Conservation (phyloP, 1,140 invertebrate species). For the Atopsyche davidsoni region DNA sequence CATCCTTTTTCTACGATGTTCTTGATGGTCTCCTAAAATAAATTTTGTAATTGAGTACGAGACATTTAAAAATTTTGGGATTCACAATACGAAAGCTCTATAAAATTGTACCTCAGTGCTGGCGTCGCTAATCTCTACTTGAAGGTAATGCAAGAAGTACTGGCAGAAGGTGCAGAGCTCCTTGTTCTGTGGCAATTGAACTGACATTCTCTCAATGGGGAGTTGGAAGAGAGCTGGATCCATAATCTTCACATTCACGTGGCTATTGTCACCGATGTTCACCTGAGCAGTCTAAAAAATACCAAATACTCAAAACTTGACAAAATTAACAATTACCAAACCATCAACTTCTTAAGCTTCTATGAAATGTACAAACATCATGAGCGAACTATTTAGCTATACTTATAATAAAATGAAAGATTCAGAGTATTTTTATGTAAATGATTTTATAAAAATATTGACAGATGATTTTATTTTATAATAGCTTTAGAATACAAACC, state of each 20-base stretch:
- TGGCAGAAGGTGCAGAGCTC: constrained; percentile 71
- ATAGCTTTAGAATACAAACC: constrained; percentile 16
- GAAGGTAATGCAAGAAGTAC: constrained; percentile 74
- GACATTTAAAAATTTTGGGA: constrained; percentile 10
- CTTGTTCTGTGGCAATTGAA: constrained; percentile 44
- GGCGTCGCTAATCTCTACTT: constrained; percentile 63
- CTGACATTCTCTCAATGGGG: constrained; percentile 60
- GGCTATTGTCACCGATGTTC: constrained; percentile 24
- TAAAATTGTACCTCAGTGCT: constrained; percentile 61
- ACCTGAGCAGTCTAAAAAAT: constrained; percentile 18
- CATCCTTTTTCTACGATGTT: constrained; percentile 61
- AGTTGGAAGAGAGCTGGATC: constrained; percentile 48
- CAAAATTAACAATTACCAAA: no score
- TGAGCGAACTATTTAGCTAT: no score
- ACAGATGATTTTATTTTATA: no score
- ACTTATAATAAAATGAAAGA: no score
- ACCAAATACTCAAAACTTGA: constrained; percentile 1
- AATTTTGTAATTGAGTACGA: constrained; percentile 15
- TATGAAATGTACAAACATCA: background rate
- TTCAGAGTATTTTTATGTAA: no score
- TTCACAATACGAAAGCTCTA: no score
- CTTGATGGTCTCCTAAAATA: constrained; percentile 56
- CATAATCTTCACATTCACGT: constrained; percentile 33
- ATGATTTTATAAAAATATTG: background rate
- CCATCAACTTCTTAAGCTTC: background rate